These are phyloP conservation scores for Astreopora myriophthalma DNA, from an alignment of 64 coral and sea anemone genomes.

Conservation along the genomic window DNA sequence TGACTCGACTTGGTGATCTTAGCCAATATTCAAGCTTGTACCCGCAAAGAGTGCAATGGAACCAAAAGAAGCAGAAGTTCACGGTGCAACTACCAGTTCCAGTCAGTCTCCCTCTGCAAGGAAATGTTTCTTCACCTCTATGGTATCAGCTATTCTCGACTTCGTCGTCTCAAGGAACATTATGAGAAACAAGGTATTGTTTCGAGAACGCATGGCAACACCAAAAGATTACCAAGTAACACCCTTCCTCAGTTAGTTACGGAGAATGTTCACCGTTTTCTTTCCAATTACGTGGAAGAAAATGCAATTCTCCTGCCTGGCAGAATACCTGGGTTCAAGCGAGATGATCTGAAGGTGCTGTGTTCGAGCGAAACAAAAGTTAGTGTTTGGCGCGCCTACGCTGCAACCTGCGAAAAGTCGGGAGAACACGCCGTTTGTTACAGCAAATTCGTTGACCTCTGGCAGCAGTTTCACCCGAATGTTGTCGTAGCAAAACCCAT, in stretches of 20 bases:
- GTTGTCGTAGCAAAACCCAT: slow-evolving; percentile 62
- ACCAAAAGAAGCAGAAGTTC: slow-evolving; percentile 57
- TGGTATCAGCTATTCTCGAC: not conserved
- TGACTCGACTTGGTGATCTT: slow-evolving; percentile 21
- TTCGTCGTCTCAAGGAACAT: slow-evolving; percentile 12
- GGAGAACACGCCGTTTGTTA: not conserved
- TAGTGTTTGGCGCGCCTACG: slow-evolving; percentile 26
- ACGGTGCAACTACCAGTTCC: not conserved
- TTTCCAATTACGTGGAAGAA: slow-evolving; percentile 35
- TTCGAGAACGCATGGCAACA: slow-evolving; percentile 24
- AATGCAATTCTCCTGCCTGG: slow-evolving; percentile 50
- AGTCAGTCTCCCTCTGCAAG: not conserved
- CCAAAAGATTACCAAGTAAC: slow-evolving; percentile 19
- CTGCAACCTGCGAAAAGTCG: not conserved
- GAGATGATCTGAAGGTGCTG: slow-evolving; percentile 15
- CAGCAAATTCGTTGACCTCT: slow-evolving; percentile 42
- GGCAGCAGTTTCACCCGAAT: slow-evolving; percentile 51
- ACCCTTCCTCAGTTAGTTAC: slow-evolving; percentile 7
- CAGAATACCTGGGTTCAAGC: slow-evolving; percentile 37
- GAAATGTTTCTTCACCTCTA: slow-evolving; percentile 28
- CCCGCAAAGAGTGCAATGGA: not conserved
- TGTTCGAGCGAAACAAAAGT: slow-evolving; percentile 54
- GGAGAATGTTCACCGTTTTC: not conserved
- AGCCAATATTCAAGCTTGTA: slow-evolving; percentile 31
- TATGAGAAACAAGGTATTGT: not conserved